Evolutionary conservation across 2,797 vertebrate genomes (phyloP).

Genomic region (Triplophysa yarkandensis): DNA sequence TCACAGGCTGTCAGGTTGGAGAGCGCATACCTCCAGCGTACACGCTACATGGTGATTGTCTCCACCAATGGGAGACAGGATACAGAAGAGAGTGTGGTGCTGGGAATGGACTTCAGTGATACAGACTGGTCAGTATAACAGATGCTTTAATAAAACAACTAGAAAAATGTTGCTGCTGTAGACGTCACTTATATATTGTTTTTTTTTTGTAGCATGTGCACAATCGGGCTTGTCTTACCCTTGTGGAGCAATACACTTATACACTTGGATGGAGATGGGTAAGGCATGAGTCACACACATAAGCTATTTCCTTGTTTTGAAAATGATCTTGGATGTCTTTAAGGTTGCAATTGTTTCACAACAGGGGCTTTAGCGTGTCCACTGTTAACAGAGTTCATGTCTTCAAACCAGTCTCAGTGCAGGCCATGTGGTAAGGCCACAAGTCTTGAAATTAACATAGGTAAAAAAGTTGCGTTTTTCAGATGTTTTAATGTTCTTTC

Average conservation of each 20-base stretch:
- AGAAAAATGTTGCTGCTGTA: background rate
- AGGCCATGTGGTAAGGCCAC: constrained; percentile 96
- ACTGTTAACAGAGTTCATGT: constrained; percentile 95
- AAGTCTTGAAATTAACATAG: background rate
- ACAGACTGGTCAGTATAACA: constrained; percentile 83
- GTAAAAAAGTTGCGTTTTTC: background rate
- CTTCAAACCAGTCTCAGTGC: constrained; percentile 98
- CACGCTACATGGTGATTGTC: constrained; percentile 97
- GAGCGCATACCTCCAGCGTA: constrained; percentile 88
- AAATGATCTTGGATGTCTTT: background rate
- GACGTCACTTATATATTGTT: constrained; percentile 22
- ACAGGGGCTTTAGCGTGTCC: constrained; percentile 95
- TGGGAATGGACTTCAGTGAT: constrained; percentile 93
- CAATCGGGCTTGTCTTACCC: constrained; percentile 92
- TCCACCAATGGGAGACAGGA: constrained; percentile 95
- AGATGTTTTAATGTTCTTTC: background rate
- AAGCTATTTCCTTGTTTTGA: constrained; percentile 22
- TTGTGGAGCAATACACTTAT: constrained; percentile 98
- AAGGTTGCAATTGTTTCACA: constrained; percentile 12
- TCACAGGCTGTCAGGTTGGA: constrained; percentile 93
- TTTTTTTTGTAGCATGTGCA: constrained; percentile 79
- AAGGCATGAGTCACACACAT: constrained; percentile 62
- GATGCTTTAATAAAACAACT: background rate
- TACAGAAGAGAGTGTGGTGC: constrained; percentile 94
- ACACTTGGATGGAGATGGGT: constrained; percentile 99